Evolutionary conservation across 2,888 invertebrate genomes (phyloP), one percentile per base, ranked within the genome.

Genomic region (Macaria notata): DNA sequence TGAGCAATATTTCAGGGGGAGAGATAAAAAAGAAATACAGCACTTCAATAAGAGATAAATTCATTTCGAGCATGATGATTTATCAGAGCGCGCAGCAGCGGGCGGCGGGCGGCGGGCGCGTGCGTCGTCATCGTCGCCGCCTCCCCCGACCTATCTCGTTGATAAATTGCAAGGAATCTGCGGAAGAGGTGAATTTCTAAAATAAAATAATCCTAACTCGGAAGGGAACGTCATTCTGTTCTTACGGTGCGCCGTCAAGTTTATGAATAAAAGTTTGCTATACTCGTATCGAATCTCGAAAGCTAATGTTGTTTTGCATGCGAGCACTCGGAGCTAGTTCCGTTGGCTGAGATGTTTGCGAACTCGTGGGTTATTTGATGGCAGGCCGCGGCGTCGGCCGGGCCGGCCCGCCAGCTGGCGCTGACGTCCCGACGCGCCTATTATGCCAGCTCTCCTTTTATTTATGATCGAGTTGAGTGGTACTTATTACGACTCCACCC

Each of bases 401-500:
- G 71, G 75, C 76, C 73, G 72, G 68, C 69, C 71, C 62, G 81
- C 83, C 88, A 84, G 82, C 84, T 88, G 88, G 67, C 74, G 72
- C 72, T 85, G 88, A 86, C 85, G 85, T 78, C 76, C 72, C 78
- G 76, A 75, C 81, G 76, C 74, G 80, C 73, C 81, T 80, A 80
- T 84, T 81, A 82, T 81, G 79, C 78, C 77, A 67, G 72, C 72
- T 80, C 73, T 77, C 81, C 78, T 84, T 86, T 89, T 88, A 88
- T 88, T 88, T 88, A 88, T 85, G 85, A 82, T 78, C 79, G 74
- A 83, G 81, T 86, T 85, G 83, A 86, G 79, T 81, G 79, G 76
- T 79, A 81, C 84, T 86, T 87, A 88, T 86, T 88, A 83, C 84
- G 76, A 76, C 75, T 83, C 78, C 68, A 79, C 78, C 54, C 76